Evolutionary conservation across 2,797 vertebrate genomes (phyloP).

Genomic region (Sebastes itinus): DNA sequence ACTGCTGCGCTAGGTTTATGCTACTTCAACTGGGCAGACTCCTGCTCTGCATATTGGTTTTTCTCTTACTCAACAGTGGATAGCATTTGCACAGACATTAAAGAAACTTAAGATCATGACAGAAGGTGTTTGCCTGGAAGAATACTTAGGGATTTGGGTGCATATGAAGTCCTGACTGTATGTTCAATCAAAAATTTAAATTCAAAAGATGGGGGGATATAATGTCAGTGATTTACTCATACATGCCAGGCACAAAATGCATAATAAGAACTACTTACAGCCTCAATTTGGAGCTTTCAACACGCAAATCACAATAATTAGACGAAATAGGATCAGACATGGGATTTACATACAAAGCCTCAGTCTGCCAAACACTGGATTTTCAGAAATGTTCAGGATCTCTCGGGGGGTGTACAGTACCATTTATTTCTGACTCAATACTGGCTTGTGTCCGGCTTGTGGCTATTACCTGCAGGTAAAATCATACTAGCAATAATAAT

Average conservation of each 20-base stretch:
- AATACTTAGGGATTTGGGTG: no score
- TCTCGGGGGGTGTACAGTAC: not conserved
- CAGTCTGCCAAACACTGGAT: not conserved
- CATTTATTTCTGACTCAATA: not conserved
- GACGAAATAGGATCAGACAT: not conserved
- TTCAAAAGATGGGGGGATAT: no score
- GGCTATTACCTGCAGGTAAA: not conserved
- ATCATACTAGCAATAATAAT: not conserved
- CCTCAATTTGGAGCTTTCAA: not conserved
- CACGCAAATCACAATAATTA: not conserved
- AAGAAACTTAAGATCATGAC: not conserved
- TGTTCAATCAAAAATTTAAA: no score
- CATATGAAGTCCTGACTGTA: no score
- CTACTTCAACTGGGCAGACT: not conserved
- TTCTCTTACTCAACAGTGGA: not conserved
- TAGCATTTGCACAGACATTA: conserved; percentile 8
- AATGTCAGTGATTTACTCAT: not conserved
- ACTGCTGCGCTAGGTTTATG: not conserved
- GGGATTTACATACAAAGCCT: not conserved
- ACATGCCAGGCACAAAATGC: not conserved
- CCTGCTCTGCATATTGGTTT: not conserved
- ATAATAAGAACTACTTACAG: not conserved
- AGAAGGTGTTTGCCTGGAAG: conserved; percentile 1
- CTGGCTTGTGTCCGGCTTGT: not conserved
- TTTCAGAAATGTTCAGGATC: not conserved